Percentiles rank a stretch among this genome's conserved stretches.
Conservation (phyloP, 2,888 invertebrate species). For the Dichetophora obliterata region DNA sequence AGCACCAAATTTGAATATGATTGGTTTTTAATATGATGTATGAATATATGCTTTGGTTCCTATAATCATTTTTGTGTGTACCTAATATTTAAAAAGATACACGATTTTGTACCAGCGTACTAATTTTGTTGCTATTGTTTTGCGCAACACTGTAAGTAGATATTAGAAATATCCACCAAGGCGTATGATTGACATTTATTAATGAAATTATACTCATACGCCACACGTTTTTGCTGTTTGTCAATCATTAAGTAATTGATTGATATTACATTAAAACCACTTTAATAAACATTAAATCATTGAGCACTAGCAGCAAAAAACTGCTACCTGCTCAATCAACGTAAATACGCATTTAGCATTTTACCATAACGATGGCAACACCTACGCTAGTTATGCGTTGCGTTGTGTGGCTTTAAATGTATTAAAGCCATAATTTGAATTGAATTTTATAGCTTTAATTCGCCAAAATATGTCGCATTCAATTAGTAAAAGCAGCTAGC, state of each 20-base stretch:
- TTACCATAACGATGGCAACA: slow-evolving; percentile 5
- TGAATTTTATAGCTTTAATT: background rate
- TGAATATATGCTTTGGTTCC: no score
- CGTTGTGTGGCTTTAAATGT: background rate
- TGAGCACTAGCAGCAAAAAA: background rate
- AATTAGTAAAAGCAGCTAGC: background rate
- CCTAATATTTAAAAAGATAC: no score
- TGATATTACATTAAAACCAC: background rate
- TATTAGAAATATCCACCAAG: no score
- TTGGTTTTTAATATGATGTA: no score
- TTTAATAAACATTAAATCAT: background rate
- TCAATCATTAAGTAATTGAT: background rate
- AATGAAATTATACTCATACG: background rate
- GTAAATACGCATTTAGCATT: background rate
- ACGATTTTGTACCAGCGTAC: no score
- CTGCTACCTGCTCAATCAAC: background rate
- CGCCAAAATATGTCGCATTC: background rate
- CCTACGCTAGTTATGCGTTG: background rate
- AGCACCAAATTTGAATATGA: no score
- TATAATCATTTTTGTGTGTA: no score
- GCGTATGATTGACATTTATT: background rate
- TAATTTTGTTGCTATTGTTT: no score
- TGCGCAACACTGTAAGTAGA: no score
- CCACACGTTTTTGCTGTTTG: background rate
- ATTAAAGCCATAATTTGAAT: background rate